Percentiles rank a stretch among this genome's conserved stretches.
These are phyloP conservation scores for Branchellion lobata DNA, from an alignment of 2,888 invertebrate genomes.

Conservation along the genomic window DNA sequence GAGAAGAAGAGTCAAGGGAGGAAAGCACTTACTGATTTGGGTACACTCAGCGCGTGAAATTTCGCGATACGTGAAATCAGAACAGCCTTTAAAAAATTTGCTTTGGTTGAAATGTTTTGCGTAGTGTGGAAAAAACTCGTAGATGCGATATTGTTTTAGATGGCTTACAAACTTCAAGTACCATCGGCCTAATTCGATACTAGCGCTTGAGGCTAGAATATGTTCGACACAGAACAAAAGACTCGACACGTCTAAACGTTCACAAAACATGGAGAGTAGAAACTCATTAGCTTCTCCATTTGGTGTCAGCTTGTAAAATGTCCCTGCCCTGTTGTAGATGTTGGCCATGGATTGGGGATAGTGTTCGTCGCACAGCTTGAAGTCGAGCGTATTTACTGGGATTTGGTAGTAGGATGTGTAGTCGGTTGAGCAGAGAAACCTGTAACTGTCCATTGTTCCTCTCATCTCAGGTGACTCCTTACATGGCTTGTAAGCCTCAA, in stretches of 20 bases:
- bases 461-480: not conserved
- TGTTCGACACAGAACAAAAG: conserved; percentile 32
- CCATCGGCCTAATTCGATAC: conserved; percentile 18
- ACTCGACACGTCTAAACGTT: not conserved
- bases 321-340: conserved; percentile 2
- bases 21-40: not conserved
- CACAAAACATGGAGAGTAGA: conserved; percentile 3
- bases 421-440: conserved; percentile 1
- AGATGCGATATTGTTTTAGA: conserved; percentile 15
- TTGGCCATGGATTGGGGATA: conserved; percentile 31
- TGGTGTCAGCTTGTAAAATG: not conserved
- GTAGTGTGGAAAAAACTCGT: not conserved
- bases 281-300: not conserved
- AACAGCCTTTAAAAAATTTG: not conserved
- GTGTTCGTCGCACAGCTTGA: conserved; percentile 13
- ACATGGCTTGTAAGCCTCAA: not conserved
- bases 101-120: not conserved
- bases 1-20: conserved; percentile 5
- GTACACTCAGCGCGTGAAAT: not conserved
- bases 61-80: not conserved
- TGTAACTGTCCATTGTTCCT: not conserved
- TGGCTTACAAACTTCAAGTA: conserved; percentile 26
- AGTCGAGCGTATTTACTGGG: not conserved
- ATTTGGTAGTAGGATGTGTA: not conserved
- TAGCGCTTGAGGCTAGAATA: conserved; percentile 2